Percentiles rank a stretch among this genome's conserved stretches.
These are phyloP conservation scores for Dryobates pubescens DNA, from an alignment of 2,797 vertebrate genomes.

Conservation along the genomic window DNA sequence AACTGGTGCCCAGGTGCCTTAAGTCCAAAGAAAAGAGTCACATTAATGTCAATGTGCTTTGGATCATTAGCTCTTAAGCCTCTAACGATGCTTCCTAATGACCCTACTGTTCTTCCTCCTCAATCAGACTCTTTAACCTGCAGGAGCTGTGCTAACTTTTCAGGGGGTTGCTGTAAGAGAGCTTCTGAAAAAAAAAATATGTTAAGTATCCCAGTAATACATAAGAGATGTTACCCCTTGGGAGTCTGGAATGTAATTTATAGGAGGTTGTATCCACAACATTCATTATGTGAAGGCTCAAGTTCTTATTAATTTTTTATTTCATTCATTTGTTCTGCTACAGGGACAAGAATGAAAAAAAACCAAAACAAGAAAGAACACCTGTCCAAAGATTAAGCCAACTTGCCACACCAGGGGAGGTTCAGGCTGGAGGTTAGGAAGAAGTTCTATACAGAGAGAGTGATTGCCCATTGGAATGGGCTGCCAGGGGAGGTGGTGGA, in stretches of 20 bases:
- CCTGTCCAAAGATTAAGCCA: conserved; percentile 20
- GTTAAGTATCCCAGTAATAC: neutral
- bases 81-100: conserved; percentile 56
- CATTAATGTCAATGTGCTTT: conserved; percentile 60
- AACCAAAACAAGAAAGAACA: neutral
- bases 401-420: neutral
- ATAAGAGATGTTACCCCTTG: neutral
- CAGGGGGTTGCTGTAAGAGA: neutral
- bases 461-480: too few relatives aligned
- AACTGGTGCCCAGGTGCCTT: neutral
- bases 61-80: conserved; percentile 67
- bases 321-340: conserved; percentile 38
- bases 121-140: conserved; percentile 26
- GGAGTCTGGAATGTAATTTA: conserved; percentile 31
- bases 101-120: conserved; percentile 42
- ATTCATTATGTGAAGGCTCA: conserved; percentile 13
- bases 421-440: too few relatives aligned
- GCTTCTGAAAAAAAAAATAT: conserved; percentile 11
- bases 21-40: conserved; percentile 34
- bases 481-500: too few relatives aligned
- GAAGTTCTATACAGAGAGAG: too few relatives aligned
- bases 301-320: conserved; percentile 38
- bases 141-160: conserved; percentile 38
- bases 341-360: conserved; percentile 8
- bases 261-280: conserved; percentile 10